phyloP scores from a whole-genome alignment of 2,888 invertebrate species.

The Ennomos quercinarius region DNA sequence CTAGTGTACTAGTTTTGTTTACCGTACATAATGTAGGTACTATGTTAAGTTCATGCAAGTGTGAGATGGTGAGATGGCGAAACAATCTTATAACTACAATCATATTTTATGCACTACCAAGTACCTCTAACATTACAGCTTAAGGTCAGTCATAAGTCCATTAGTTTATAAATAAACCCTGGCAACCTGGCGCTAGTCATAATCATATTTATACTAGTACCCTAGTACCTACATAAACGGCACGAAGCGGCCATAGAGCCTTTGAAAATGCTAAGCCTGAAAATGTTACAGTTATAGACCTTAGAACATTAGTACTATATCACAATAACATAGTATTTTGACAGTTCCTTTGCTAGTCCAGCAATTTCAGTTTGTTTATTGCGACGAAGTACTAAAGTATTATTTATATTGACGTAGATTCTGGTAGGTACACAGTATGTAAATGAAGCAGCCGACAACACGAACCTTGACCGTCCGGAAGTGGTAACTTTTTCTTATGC shows the following conservation, averaged over 20 bases:
- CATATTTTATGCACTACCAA: no score
- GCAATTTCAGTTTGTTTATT: neutral
- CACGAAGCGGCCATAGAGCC: no score
- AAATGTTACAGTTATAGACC: no score
- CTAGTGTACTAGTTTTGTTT: constrained; percentile 19
- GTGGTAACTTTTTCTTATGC: constrained; percentile 54
- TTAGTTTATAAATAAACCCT: constrained; percentile 25
- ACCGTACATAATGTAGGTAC: constrained; percentile 2
- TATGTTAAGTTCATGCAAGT: neutral
- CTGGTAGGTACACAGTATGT: constrained; percentile 17
- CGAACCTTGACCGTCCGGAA: constrained; percentile 66
- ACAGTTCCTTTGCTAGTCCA: no score
- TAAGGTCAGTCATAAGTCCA: constrained; percentile 23
- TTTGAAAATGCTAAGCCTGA: no score
- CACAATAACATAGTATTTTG: no score
- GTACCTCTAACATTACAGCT: constrained; percentile 2
- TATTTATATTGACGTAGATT: no score
- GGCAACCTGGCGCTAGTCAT: constrained; percentile 8
- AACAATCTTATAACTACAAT: no score
- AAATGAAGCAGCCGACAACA: constrained; percentile 31
- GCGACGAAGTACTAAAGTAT: constrained; percentile 4
- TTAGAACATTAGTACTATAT: no score
- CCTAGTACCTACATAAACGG: no score
- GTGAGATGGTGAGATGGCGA: constrained; percentile 4
- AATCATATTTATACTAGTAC: constrained; percentile 15